phyloP scores from a whole-genome alignment of 92 coral and sea anemone genomes.

The Desmophyllum pertusum region DNA sequence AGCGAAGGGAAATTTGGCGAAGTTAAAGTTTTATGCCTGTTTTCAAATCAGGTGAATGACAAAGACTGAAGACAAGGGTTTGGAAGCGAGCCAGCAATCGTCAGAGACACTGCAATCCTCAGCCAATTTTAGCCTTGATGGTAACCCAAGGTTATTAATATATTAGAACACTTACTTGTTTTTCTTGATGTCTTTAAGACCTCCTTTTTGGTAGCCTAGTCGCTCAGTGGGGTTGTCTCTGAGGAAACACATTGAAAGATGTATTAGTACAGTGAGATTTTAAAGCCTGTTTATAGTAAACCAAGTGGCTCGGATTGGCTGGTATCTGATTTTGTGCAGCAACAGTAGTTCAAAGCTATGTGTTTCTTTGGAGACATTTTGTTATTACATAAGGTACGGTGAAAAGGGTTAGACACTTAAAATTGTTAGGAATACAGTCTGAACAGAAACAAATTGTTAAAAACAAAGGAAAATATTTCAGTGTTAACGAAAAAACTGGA shows the following conservation, averaged over 20 bases:
- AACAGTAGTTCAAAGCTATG: neutral
- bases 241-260: constrained; percentile 8
- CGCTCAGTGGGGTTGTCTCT: constrained; percentile 98
- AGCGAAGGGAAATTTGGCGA: no score
- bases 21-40: no score
- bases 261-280: neutral
- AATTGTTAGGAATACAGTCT: no score
- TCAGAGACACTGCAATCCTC: neutral
- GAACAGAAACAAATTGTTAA: no score
- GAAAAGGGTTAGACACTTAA: no score
- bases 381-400: no score
- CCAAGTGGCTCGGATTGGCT: neutral
- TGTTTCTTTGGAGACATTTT: neutral
- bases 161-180: constrained; percentile 88
- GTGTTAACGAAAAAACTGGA: no score
- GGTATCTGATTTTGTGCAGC: neutral
- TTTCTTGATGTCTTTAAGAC: constrained; percentile 95
- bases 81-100: neutral
- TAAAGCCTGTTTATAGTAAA: neutral
- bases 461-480: no score
- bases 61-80: neutral
- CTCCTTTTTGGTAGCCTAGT: constrained; percentile 98
- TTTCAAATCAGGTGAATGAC: no score
- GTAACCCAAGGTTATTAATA: no score
- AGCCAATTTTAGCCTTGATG: neutral